Conservation (phyloP, 2,113 vertebrate species). For the Phalacrocorax pelagicus region DNA sequence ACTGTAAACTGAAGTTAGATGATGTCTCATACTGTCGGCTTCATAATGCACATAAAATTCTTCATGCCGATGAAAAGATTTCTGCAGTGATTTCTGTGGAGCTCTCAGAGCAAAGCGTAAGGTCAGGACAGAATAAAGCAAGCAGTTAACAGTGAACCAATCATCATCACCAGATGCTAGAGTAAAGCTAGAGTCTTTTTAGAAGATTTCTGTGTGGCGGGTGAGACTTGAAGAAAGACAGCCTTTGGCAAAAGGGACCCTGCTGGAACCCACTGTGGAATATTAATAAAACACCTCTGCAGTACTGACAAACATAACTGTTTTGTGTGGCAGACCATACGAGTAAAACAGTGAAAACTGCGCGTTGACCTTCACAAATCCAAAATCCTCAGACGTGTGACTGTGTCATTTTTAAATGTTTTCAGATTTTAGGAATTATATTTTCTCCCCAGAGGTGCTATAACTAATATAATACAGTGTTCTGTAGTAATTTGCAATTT, state of each 20-base stretch:
- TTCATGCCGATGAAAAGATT: not conserved
- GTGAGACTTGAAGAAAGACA: not conserved
- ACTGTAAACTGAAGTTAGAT: not conserved
- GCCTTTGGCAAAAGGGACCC: not conserved
- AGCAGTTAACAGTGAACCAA: not conserved
- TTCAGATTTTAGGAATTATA: not conserved
- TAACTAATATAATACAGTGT: not conserved
- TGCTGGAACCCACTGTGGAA: not conserved
- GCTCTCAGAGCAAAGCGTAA: not conserved
- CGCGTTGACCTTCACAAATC: not conserved
- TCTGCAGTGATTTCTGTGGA: not conserved
- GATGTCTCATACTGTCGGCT: not conserved
- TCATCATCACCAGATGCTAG: not conserved
- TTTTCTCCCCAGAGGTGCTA: not conserved
- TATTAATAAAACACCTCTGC: not conserved
- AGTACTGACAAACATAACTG: not conserved
- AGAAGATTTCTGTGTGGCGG: not conserved
- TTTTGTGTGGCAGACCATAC: not conserved
- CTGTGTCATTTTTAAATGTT: not conserved
- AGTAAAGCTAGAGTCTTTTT: not conserved
- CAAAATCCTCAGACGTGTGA: not conserved
- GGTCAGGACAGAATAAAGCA: not conserved
- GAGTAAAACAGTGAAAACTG: not conserved
- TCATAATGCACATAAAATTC: not conserved
- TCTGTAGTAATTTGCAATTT: not conserved